Evolutionary conservation across 1,140 invertebrate genomes (phyloP).

Genomic region (Zaprionus gabonicus): DNA sequence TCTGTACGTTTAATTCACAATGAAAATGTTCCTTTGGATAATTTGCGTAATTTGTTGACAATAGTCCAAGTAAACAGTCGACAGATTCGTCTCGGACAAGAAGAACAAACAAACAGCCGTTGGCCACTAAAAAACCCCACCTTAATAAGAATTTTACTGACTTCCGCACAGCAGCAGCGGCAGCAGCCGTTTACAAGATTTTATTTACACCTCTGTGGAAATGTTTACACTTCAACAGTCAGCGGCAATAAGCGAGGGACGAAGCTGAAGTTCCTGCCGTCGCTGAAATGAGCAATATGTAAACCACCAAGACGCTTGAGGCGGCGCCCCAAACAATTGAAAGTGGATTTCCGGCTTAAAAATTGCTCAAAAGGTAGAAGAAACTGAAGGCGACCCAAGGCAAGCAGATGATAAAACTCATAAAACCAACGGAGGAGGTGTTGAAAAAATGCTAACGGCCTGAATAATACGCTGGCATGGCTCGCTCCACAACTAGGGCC

Average conservation of each 20-base stretch:
- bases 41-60: slow-evolving; percentile 72
- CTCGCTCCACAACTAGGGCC: slow-evolving; percentile 27
- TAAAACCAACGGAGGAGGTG: slow-evolving; percentile 50
- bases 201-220: slow-evolving; percentile 82
- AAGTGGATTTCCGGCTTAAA: slow-evolving; percentile 80
- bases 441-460: slow-evolving; percentile 58
- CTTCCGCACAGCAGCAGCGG: slow-evolving; percentile 42
- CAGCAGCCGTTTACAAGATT: slow-evolving; percentile 63
- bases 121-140: slow-evolving; percentile 22
- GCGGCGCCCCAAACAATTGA: slow-evolving; percentile 77
- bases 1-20: slow-evolving; percentile 11
- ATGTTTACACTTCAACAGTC: slow-evolving; percentile 80
- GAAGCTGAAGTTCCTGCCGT: slow-evolving; percentile 11
- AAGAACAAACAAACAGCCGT: slow-evolving; percentile 64
- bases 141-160: slow-evolving; percentile 58
- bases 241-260: slow-evolving; percentile 54
- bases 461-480: slow-evolving; percentile 56
- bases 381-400: slow-evolving; percentile 32
- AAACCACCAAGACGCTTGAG: slow-evolving; percentile 65
- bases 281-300: slow-evolving; percentile 77
- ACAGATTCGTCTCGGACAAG: slow-evolving; percentile 4
- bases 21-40: slow-evolving; percentile 19
- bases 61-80: slow-evolving; percentile 32
- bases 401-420: slow-evolving; percentile 63
- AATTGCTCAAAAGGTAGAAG: slow-evolving; percentile 58